Percentiles rank a stretch among this genome's conserved stretches.
Evolutionary conservation across 2,797 vertebrate genomes (phyloP).

Genomic region (Scleropages formosus): DNA sequence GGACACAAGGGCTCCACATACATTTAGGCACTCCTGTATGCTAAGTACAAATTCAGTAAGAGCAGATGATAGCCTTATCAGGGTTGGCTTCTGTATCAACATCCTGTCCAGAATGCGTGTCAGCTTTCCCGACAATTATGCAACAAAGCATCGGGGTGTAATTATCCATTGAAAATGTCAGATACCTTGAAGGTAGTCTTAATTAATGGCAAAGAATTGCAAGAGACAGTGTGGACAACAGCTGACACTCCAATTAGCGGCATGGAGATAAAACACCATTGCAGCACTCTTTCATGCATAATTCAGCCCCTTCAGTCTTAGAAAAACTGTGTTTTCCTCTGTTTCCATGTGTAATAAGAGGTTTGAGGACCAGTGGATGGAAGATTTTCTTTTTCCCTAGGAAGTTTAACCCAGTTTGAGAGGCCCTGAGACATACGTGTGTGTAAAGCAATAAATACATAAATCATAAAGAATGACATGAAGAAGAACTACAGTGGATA

Average conservation of each 20-base stretch:
- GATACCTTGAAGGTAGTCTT: background rate
- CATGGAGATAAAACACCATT: background rate
- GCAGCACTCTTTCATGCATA: background rate
- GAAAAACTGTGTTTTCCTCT: slow-evolving; percentile 3
- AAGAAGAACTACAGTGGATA: background rate
- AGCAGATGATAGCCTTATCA: too few species aligned
- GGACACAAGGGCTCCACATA: too few species aligned
- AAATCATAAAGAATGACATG: background rate
- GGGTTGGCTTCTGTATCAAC: background rate
- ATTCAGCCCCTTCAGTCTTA: background rate
- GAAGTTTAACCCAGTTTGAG: background rate
- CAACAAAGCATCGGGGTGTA: background rate
- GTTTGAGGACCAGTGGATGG: background rate
- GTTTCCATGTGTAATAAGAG: background rate
- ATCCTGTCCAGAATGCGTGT: background rate
- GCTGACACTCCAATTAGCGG: slow-evolving; percentile 18
- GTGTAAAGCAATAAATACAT: background rate
- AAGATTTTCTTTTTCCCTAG: background rate
- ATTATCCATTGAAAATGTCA: slow-evolving; percentile 17
- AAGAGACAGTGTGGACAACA: background rate
- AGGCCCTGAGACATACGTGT: background rate
- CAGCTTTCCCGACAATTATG: background rate
- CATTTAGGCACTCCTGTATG: too few species aligned
- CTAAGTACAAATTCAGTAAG: too few species aligned
- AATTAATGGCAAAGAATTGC: slow-evolving; percentile 6